Evolutionary conservation across 1,140 invertebrate genomes (phyloP), one percentile per base, ranked within the genome.

Genomic region (Psilanteris sp.): DNA sequence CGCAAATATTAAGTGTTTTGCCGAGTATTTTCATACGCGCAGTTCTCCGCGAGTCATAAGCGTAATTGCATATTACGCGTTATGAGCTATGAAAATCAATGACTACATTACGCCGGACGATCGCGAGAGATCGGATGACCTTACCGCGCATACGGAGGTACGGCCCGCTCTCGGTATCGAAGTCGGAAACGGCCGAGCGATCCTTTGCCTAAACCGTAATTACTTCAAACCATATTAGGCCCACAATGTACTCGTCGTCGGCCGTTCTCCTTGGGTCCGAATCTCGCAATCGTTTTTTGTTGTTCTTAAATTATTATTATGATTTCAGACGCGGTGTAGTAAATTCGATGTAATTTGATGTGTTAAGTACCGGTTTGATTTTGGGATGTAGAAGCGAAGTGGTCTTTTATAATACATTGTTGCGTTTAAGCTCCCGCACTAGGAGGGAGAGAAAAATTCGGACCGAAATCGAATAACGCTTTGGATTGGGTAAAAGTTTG

Each of bases 1-100:
- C 3, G 39, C 15, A 39, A 37, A 67, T 67, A 67, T 67, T 55
- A 55, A 55, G 29, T 22, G 37, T 29, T 55, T 37, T 55, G 15
- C 22, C 20, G 13, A 67, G 43, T 48, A 55, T 55, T 55, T 55
- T 36, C 15, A 22, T 31, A 34, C 27, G 32, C 16, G n/a, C 22
- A n/a, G n/a, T n/a, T 39, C 39, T 8, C 13, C 11, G 6, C 13
- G 18, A 18, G 41, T 55, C 9, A 41, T 48, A 55, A 39, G 4
- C 26, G 57, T 67, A 48, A 67, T 67, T 46, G 50, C 41, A 41
- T 39, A 67, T 48, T 67, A 36, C 39, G 50, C 41, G 14, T 66
- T 67, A 67, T 26, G 32, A 57, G 50, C 32, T 50, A 57, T 67
- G 62, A 48, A 66, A 67, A 67, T 67, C 50, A 57, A 67, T 67